A percentile compares a stretch with the other conserved stretches of the same genome.
Evolutionary conservation across 2,888 invertebrate species (phyloP).

Genomic region (Ormyrus labotus): DNA sequence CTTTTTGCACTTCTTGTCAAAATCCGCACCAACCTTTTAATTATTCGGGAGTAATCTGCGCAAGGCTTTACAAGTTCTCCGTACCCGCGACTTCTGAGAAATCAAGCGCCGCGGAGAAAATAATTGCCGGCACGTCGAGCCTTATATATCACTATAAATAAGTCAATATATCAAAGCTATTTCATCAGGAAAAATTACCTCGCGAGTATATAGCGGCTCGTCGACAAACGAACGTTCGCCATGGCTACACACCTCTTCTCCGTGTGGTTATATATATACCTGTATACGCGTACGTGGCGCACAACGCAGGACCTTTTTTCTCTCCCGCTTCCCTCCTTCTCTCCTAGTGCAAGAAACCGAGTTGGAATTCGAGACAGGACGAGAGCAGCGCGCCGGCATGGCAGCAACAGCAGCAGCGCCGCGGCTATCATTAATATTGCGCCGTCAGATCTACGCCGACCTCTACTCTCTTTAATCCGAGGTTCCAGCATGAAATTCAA

Average conservation of each 20-base stretch:
- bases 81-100: not conserved
- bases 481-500: constrained; percentile 63
- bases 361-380: constrained; percentile 58
- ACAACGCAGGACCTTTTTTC: constrained; percentile 21
- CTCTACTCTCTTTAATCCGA: constrained; percentile 66
- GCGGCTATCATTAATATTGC: constrained; percentile 72
- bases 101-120: constrained; percentile 16
- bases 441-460: constrained; percentile 73
- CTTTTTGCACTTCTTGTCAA: too few species aligned
- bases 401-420: constrained; percentile 12
- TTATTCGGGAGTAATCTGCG: constrained; percentile 23
- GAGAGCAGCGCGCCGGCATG: constrained; percentile 32
- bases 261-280: not conserved
- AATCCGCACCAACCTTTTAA: constrained; percentile 6
- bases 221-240: constrained; percentile 30
- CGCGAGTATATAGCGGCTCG: constrained; percentile 9
- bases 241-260: not conserved
- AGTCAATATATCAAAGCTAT: constrained; percentile 53
- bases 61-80: constrained; percentile 5
- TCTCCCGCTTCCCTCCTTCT: constrained; percentile 21
- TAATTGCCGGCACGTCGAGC: constrained; percentile 13
- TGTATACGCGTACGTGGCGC: not conserved
- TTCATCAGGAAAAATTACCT: constrained; percentile 55
- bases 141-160: constrained; percentile 38
- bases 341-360: constrained; percentile 57